Evolutionary conservation across 1,140 invertebrate genomes (phyloP).

Genomic region (Chironomus tepperi): DNA sequence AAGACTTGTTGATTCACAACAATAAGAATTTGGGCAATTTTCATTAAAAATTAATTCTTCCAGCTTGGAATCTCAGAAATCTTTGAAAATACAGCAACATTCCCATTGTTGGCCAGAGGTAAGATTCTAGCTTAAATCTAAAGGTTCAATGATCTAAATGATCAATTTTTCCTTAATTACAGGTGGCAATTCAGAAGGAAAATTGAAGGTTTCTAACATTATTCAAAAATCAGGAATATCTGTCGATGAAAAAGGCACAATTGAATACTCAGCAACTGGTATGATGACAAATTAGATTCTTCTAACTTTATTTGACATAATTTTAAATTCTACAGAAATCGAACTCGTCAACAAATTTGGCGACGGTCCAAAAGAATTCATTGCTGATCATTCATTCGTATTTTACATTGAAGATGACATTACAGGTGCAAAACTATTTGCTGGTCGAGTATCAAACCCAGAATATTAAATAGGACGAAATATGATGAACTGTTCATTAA

Average conservation of each 20-base stretch:
- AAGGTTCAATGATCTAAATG: background rate
- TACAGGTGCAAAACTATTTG: conserved; percentile 59
- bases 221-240: conserved; percentile 75
- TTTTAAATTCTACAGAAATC: conserved; percentile 55
- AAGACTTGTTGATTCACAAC: no score
- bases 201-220: conserved; percentile 58
- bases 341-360: conserved; percentile 63
- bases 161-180: background rate
- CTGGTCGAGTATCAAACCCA: conserved; percentile 60
- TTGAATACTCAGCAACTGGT: conserved; percentile 69
- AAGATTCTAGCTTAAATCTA: conserved; percentile 38
- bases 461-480: no score
- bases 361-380: conserved; percentile 47
- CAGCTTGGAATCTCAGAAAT: conserved; percentile 61
- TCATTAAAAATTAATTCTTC: conserved; percentile 29
- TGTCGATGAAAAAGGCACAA: conserved; percentile 74
- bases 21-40: no score
- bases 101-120: conserved; percentile 53
- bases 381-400: conserved; percentile 63
- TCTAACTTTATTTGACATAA: no score
- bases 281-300: no score
- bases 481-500: no score
- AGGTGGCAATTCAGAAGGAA: background rate
- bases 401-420: conserved; percentile 71
- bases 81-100: conserved; percentile 56